Conservation (phyloP, 1,140 invertebrate genomes). For the Euura lappo region DNA sequence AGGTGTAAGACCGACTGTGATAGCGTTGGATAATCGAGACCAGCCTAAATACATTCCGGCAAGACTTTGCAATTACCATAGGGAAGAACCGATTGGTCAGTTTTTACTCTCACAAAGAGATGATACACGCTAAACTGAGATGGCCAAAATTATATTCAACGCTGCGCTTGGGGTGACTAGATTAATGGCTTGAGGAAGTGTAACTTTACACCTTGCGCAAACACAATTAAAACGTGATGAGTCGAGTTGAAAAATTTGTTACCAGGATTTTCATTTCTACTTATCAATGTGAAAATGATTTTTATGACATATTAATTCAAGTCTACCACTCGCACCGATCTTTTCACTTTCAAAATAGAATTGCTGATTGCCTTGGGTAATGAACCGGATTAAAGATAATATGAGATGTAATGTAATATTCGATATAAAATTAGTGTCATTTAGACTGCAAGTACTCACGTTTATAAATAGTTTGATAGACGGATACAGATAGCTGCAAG, state of each 20-base stretch:
- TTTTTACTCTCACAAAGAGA: not conserved
- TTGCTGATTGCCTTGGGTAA: too few species aligned
- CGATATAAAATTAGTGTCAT: too few species aligned
- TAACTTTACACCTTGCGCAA: too few species aligned
- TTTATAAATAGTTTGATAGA: too few species aligned
- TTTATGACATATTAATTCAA: too few species aligned
- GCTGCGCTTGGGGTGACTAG: not conserved
- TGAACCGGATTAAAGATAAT: too few species aligned
- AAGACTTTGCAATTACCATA: not conserved
- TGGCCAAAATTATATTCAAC: not conserved
- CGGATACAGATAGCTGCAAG: too few species aligned
- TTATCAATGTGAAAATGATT: not conserved
- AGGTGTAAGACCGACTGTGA: slow-evolving; percentile 5
- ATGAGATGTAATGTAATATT: too few species aligned
- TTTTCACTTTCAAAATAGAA: too few species aligned
- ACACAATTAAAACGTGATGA: too few species aligned
- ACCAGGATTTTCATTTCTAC: not conserved
- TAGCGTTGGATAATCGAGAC: slow-evolving; percentile 10
- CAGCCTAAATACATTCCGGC: slow-evolving; percentile 9
- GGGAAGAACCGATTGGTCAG: slow-evolving; percentile 8
- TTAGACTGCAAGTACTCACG: too few species aligned
- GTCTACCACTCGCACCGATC: too few species aligned
- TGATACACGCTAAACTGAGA: not conserved
- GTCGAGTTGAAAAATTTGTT: not conserved
- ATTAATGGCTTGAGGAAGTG: not conserved